A percentile compares a stretch with the other conserved stretches of the same genome.
Evolutionary conservation across 2,888 invertebrate genomes (phyloP).

Genomic region (Spodoptera exigua): DNA sequence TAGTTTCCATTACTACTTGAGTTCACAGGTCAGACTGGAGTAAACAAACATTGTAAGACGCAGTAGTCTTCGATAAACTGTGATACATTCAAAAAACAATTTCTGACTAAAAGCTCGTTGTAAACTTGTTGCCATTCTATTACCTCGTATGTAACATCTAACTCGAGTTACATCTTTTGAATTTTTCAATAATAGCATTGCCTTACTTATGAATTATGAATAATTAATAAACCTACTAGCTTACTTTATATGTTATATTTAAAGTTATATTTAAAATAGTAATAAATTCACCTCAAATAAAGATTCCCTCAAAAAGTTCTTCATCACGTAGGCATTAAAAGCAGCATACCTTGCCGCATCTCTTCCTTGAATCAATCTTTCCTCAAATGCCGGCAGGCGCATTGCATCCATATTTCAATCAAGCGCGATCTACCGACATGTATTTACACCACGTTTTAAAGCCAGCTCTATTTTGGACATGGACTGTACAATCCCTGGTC

Average conservation of each 20-base stretch:
- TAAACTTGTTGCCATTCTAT: too few species aligned
- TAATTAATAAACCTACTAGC: too few species aligned
- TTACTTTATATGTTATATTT: too few species aligned
- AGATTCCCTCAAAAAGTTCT: not conserved
- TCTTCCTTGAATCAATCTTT: constrained; percentile 54
- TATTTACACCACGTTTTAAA: constrained; percentile 78
- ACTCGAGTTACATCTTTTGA: too few species aligned
- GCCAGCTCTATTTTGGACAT: constrained; percentile 80
- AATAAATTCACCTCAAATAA: too few species aligned
- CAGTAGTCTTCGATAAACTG: constrained; percentile 11
- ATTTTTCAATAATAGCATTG: too few species aligned
- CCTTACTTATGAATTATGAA: too few species aligned
- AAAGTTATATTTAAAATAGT: too few species aligned
- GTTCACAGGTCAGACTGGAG: constrained; percentile 11
- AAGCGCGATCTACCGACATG: constrained; percentile 73
- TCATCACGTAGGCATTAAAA: constrained; percentile 37
- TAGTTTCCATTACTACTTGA: constrained; percentile 3
- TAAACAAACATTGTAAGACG: constrained; percentile 14
- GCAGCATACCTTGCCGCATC: constrained; percentile 20
- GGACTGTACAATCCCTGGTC: constrained; percentile 74
- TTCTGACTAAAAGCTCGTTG: not conserved
- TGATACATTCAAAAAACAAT: constrained; percentile 4
- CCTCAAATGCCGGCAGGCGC: constrained; percentile 68
- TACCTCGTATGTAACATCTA: too few species aligned
- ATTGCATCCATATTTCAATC: constrained; percentile 83